Conservation (phyloP, 2,888 invertebrate species). For the Eugnorisma glareosa region DNA sequence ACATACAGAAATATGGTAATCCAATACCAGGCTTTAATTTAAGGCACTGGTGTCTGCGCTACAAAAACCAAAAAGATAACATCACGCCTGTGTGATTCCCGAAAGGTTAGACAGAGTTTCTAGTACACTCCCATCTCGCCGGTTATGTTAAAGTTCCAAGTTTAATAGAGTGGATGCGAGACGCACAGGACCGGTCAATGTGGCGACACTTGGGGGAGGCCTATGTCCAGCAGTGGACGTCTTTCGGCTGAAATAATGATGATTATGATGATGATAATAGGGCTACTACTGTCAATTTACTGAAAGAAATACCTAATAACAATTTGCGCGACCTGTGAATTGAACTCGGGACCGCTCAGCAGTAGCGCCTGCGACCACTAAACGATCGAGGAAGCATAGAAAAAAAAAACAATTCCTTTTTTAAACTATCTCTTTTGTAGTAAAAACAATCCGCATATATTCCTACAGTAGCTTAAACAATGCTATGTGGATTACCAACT, state of each 20-base stretch:
- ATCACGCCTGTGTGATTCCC: background rate
- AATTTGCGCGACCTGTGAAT: background rate
- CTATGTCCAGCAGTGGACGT: no score
- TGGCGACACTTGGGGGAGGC: no score
- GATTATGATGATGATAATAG: no score
- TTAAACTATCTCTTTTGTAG: background rate
- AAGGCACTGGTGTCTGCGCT: background rate
- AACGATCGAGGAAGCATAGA: background rate
- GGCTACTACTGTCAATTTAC: background rate
- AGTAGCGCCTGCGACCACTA: background rate
- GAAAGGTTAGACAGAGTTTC: background rate
- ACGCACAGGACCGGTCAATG: no score
- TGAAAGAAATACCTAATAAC: background rate
- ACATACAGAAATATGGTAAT: background rate
- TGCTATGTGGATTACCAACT: background rate
- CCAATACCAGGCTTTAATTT: background rate
- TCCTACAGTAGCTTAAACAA: constrained; percentile 12
- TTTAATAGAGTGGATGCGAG: no score
- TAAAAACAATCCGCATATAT: background rate
- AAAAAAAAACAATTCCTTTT: background rate
- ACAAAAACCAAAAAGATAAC: background rate
- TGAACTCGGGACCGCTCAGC: background rate
- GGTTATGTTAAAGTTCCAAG: background rate
- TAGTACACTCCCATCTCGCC: background rate
- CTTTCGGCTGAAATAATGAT: no score